Evolutionary conservation across 1,140 invertebrate genomes (phyloP), one percentile per base, ranked within the genome.

Genomic region (Archivesica marissinica): DNA sequence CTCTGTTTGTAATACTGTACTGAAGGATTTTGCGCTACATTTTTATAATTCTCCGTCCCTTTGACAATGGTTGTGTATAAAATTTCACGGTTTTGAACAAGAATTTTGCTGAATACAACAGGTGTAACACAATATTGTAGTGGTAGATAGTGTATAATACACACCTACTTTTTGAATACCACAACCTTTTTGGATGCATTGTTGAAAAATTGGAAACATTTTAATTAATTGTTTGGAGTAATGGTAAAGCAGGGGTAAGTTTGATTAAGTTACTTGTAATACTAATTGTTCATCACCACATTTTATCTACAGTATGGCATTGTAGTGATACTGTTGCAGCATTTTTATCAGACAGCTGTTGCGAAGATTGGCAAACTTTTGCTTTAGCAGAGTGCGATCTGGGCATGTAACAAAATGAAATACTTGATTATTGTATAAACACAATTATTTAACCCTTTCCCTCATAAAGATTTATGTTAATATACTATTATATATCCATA

Each of bases 61-160:
- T 64, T 35, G 59, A 76, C 77, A 79, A 79, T 79, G 25, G 77
- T 33, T 35, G 25, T 44, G 77, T 79, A 79, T 79, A 66, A 79
- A 66, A 79, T 79, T 66, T 79, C 77, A 79, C 77, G 59, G 54
- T 44, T n/a, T 20, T 79, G 77, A 79, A 30, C 77, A 79, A 52
- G 77, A 79, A 79, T 79, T 79, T 79, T 79, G 68, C 41, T 44
- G n/a, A 79, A 79, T 77, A 77, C 47, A 15, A 44, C 68, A 28
- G 28, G 68, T 72, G 68, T 38, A 72, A 72, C 33, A 72, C n/a
- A 50, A 72, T 72, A 72, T 4, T 41, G 13, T 23, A 4, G n/a
- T n/a, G 66, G 30, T 70, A 47, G n/a, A 15, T 70, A 70, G 64
- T 35, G 20, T 72, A 28, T 30, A 3, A 33, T 72, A 72, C 41